A percentile compares a stretch with the other conserved stretches of the same genome.
These are phyloP conservation scores for Anguilla anguilla DNA, from an alignment of 2,797 vertebrate genomes.

Conservation along the genomic window DNA sequence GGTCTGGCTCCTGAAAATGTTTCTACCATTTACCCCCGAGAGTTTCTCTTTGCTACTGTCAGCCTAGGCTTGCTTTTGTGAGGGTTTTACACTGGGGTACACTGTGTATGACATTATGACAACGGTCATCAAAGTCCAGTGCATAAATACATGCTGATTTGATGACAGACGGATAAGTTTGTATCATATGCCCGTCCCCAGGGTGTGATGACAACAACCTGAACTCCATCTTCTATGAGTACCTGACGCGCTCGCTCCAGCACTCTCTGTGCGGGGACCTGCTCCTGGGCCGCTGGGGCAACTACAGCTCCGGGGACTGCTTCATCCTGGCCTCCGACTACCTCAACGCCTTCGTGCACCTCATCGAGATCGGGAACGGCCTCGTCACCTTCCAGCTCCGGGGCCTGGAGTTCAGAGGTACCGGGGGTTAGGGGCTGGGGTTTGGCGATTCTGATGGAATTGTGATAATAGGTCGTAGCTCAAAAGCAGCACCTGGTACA, in stretches of 20 bases:
- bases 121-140: not conserved
- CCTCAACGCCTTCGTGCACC: slow-evolving; percentile 85
- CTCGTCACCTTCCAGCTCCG: slow-evolving; percentile 86
- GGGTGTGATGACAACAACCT: slow-evolving; percentile 93
- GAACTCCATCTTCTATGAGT: slow-evolving; percentile 98
- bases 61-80: not conserved
- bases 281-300: slow-evolving; percentile 92
- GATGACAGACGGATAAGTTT: not conserved
- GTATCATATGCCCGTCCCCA: slow-evolving; percentile 50
- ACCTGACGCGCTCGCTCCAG: slow-evolving; percentile 92
- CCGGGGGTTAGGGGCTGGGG: slow-evolving; percentile 8
- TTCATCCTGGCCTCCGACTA: slow-evolving; percentile 83
- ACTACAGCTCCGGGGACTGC: slow-evolving; percentile 80
- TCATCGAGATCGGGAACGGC: slow-evolving; percentile 86
- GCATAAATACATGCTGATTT: not conserved
- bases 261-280: slow-evolving; percentile 92
- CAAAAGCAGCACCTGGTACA: no score
- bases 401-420: slow-evolving; percentile 86
- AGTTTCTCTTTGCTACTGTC: not conserved
- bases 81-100: not conserved
- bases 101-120: not conserved
- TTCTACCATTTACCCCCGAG: not conserved
- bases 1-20: not conserved
- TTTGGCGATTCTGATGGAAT: slow-evolving; percentile 2
- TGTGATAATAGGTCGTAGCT: no score